These are phyloP conservation scores for Lophotriccus pileatus DNA, from an alignment of 2,797 vertebrate species.

Conservation along the genomic window DNA sequence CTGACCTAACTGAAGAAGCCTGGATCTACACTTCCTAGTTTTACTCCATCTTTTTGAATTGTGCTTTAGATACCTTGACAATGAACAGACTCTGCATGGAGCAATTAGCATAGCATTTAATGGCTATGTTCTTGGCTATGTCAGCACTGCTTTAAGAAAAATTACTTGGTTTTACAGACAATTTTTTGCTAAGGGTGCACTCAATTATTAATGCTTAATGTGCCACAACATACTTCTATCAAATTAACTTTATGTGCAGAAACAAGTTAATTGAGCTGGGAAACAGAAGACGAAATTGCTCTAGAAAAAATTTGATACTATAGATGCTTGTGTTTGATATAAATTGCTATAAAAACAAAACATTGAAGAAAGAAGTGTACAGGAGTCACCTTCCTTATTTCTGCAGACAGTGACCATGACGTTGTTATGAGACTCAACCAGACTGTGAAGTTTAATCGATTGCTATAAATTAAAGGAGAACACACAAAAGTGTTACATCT, in stretches of 20 bases:
- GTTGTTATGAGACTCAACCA: slow-evolving; percentile 80
- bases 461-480: slow-evolving; percentile 74
- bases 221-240: not conserved
- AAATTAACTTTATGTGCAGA: not conserved
- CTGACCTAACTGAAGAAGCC: not conserved
- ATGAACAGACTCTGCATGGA: not conserved
- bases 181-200: not conserved
- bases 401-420: slow-evolving; percentile 73
- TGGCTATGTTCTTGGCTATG: not conserved
- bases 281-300: not conserved
- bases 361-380: not conserved
- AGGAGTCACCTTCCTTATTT: slow-evolving; percentile 73
- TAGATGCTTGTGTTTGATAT: not conserved
- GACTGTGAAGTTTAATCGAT: slow-evolving; percentile 78
- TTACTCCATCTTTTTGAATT: not conserved
- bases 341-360: not conserved
- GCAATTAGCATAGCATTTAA: not conserved
- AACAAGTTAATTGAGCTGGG: not conserved
- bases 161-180: not conserved
- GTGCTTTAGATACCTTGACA: not conserved
- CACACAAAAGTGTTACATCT: slow-evolving; percentile 21
- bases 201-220: not conserved
- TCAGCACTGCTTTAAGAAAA: not conserved
- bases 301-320: not conserved
- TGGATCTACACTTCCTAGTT: not conserved